phyloP scores from a whole-genome alignment of 2,888 invertebrate species.

The Troides aeacus region DNA sequence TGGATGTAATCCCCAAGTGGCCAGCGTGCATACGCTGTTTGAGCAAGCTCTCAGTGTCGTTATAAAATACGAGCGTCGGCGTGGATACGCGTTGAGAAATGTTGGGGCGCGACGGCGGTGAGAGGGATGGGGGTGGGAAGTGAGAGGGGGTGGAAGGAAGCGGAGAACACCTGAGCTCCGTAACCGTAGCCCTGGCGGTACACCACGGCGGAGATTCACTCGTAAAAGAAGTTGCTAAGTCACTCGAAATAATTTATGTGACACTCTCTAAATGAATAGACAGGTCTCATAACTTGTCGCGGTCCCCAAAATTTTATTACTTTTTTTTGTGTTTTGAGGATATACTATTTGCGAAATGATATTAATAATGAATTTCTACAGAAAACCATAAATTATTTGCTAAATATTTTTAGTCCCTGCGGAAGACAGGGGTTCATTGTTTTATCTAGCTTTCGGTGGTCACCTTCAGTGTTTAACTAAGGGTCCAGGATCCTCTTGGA shows the following conservation, averaged over 20 bases:
- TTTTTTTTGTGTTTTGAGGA: too few species aligned
- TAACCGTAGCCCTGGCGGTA: slow-evolving; percentile 43
- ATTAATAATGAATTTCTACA: too few species aligned
- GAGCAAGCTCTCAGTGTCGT: slow-evolving; percentile 70
- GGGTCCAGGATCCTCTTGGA: too few species aligned
- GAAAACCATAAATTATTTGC: too few species aligned
- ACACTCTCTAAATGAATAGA: slow-evolving; percentile 12
- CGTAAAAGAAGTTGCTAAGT: slow-evolving; percentile 35
- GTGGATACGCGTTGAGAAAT: slow-evolving; percentile 77
- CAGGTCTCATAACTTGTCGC: background rate
- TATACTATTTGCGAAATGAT: too few species aligned
- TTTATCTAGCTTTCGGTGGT: too few species aligned
- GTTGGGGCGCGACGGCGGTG: slow-evolving; percentile 17
- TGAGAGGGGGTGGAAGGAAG: too few species aligned
- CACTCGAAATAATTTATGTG: slow-evolving; percentile 37
- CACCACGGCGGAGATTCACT: slow-evolving; percentile 29
- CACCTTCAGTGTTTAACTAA: too few species aligned
- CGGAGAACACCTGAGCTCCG: slow-evolving; percentile 62
- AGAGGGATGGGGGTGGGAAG: slow-evolving; percentile 45
- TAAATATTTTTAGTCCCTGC: too few species aligned
- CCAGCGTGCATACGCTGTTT: slow-evolving; percentile 70
- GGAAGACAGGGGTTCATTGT: too few species aligned
- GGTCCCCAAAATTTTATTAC: too few species aligned
- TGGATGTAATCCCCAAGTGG: slow-evolving; percentile 69
- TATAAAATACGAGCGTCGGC: slow-evolving; percentile 73